phyloP scores from a whole-genome alignment of 2,888 invertebrate species.

The Cacoxenus indagator region DNA sequence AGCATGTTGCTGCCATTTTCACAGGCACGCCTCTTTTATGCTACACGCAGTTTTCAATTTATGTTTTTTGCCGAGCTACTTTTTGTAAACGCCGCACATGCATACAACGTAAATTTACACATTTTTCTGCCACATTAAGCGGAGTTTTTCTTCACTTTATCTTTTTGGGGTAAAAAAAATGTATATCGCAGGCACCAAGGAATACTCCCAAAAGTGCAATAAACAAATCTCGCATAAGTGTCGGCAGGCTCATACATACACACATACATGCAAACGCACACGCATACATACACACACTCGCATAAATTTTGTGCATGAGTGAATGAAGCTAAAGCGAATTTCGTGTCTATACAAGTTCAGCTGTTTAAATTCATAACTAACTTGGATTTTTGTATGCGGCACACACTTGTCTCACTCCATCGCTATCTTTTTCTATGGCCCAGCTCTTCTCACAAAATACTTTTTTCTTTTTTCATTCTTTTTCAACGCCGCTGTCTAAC shows the following conservation, averaged over 20 bases:
- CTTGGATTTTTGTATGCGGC: slow-evolving; percentile 7
- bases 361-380: slow-evolving; percentile 29
- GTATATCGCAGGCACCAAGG: slow-evolving; percentile 19
- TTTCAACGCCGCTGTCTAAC: background rate
- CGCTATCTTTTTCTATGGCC: background rate
- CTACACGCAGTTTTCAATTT: slow-evolving; percentile 57
- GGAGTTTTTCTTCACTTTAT: slow-evolving; percentile 31
- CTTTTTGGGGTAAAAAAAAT: background rate
- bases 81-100: background rate
- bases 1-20: background rate
- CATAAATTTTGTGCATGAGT: slow-evolving; percentile 13
- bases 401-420: background rate
- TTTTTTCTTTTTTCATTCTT: background rate
- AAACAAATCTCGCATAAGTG: slow-evolving; percentile 62
- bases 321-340: background rate
- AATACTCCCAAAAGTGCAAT: slow-evolving; percentile 61
- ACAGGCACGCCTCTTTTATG: slow-evolving; percentile 41
- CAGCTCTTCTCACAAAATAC: background rate
- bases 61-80: slow-evolving; percentile 13
- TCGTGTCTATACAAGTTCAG: background rate
- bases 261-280: slow-evolving; percentile 34
- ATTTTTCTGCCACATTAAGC: slow-evolving; percentile 64
- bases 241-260: slow-evolving; percentile 10
- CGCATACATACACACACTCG: slow-evolving; percentile 30
- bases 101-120: slow-evolving; percentile 55